Evolutionary conservation across 1,140 invertebrate genomes (phyloP).

Genomic region (Neodiprion fabricii): DNA sequence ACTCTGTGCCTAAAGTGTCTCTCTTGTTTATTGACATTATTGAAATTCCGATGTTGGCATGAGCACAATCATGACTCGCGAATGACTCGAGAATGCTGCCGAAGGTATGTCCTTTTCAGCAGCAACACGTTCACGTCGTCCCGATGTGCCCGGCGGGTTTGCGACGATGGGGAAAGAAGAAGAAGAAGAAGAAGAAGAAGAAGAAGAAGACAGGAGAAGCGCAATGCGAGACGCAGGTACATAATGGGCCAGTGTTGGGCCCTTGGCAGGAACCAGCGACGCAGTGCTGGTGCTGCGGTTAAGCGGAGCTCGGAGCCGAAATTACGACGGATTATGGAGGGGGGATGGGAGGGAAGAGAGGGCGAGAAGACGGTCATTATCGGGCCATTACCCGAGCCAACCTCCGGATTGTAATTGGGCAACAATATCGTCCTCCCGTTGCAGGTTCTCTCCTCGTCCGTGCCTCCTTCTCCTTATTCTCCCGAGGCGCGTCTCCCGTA

Average conservation of each 20-base stretch:
- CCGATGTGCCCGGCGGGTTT: conserved; percentile 13
- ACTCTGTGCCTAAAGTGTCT: too few relatives aligned
- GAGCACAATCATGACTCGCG: too few relatives aligned
- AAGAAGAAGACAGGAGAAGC: conserved; percentile 13
- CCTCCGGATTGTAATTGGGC: conserved; percentile 13
- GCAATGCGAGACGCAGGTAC: conserved; percentile 12
- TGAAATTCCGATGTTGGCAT: too few relatives aligned
- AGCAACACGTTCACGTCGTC: too few relatives aligned
- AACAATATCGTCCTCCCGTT: not conserved
- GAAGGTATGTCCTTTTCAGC: too few relatives aligned
- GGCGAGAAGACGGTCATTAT: conserved; percentile 10
- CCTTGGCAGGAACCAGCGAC: not conserved
- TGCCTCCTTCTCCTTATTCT: too few relatives aligned
- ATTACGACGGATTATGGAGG: too few relatives aligned
- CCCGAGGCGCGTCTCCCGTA: not conserved
- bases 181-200: conserved; percentile 16
- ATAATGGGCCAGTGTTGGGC: conserved; percentile 6
- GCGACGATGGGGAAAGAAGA: conserved; percentile 26
- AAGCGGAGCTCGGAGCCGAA: too few relatives aligned
- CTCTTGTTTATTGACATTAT: too few relatives aligned
- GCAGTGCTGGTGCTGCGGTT: not conserved
- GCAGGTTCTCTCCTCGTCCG: too few relatives aligned
- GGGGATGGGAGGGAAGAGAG: not conserved
- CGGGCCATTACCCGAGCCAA: not conserved
- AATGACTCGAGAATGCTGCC: too few relatives aligned